Percentiles rank a stretch among this genome's conserved stretches.
phyloP scores from a whole-genome alignment of 2,797 vertebrate species.

The Lagothrix lagotricha region DNA sequence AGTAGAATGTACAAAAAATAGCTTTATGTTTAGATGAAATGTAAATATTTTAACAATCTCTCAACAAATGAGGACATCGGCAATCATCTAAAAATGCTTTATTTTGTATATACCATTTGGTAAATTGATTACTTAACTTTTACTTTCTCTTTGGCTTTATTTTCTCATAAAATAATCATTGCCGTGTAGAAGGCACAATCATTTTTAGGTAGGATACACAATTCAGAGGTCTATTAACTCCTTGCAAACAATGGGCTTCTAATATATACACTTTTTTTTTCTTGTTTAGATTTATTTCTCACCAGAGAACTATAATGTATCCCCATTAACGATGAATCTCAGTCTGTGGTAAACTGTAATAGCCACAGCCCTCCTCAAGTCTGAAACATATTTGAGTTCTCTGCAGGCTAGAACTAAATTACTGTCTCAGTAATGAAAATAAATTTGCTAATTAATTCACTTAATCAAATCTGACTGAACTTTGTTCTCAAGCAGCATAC shows the following conservation, averaged over 20 bases:
- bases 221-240: not conserved
- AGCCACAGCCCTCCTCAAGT: not conserved
- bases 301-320: conserved; percentile 47
- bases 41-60: conserved; percentile 76
- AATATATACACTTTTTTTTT: not conserved
- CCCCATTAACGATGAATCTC: conserved; percentile 49
- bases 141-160: conserved; percentile 27
- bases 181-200: not conserved
- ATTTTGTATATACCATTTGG: conserved; percentile 70
- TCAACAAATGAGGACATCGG: conserved; percentile 73
- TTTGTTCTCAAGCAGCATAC: not conserved
- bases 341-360: not conserved
- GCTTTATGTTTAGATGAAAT: conserved; percentile 76
- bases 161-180: conserved; percentile 29
- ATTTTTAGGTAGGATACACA: conserved; percentile 23
- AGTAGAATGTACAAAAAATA: conserved; percentile 66
- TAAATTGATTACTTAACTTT: conserved; percentile 75
- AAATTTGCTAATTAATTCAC: conserved; percentile 53
- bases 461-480: conserved; percentile 24
- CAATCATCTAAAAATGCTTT: conserved; percentile 50
- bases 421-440: conserved; percentile 61
- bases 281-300: conserved; percentile 67
- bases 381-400: conserved; percentile 37
- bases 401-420: conserved; percentile 45
- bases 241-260: not conserved